A percentile compares a stretch with the other conserved stretches of the same genome.
Evolutionary conservation across 2,113 vertebrate species (phyloP).

Genomic region (Macroglossus sobrinus): DNA sequence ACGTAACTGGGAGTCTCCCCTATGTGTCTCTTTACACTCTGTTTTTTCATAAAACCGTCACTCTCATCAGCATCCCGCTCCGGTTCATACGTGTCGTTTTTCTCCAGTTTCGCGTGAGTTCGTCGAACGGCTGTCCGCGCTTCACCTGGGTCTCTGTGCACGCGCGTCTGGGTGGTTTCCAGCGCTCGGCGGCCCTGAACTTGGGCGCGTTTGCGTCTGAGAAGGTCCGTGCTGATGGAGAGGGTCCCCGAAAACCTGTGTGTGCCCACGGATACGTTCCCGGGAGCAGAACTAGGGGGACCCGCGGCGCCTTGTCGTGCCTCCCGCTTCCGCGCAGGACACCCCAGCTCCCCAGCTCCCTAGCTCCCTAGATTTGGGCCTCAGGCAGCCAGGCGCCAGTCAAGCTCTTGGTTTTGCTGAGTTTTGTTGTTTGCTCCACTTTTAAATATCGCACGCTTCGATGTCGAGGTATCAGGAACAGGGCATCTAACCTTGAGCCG

Average conservation of each 20-base stretch:
- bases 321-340: neutral
- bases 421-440: neutral
- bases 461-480: neutral
- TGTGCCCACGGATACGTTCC: neutral
- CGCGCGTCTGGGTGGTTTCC: fast-evolving
- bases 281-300: neutral
- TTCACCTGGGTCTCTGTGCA: neutral
- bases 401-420: neutral
- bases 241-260: neutral
- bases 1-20: neutral
- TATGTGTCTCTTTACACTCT: neutral
- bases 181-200: neutral
- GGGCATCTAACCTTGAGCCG: neutral
- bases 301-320: neutral
- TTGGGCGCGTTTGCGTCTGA: neutral
- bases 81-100: neutral
- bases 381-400: neutral
- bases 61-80: neutral
- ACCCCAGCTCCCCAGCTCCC: too few relatives aligned
- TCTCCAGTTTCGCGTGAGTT: neutral
- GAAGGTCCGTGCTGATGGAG: neutral
- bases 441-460: neutral
- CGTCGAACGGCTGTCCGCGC: neutral
- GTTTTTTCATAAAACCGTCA: neutral
- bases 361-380: neutral